A percentile compares a stretch with the other conserved stretches of the same genome.
These are phyloP conservation scores for Dolichallabes microphthalmus DNA, from an alignment of 2,113 vertebrate genomes.

Conservation along the genomic window DNA sequence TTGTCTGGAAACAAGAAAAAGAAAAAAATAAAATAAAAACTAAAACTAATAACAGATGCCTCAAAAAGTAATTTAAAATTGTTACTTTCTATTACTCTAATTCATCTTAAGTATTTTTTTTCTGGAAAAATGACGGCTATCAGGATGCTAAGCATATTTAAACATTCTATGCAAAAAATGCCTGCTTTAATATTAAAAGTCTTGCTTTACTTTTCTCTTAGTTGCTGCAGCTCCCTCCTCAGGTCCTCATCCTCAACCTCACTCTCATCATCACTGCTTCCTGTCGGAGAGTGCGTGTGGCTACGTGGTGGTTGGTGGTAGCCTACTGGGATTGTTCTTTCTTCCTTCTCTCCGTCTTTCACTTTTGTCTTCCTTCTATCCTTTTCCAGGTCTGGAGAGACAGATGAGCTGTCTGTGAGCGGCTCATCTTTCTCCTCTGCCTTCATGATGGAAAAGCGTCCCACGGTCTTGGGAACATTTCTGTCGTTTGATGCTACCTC, in stretches of 20 bases:
- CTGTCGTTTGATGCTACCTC: conserved; percentile 47
- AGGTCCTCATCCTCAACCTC: conserved; percentile 86
- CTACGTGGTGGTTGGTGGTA: conserved; percentile 55
- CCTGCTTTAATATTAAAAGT: neutral
- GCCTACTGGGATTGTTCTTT: conserved; percentile 62
- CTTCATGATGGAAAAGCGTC: conserved; percentile 75
- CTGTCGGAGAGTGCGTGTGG: conserved; percentile 79
- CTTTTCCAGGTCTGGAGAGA: conserved; percentile 65
- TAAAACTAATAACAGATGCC: neutral
- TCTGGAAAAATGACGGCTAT: neutral
- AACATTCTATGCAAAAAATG: neutral
- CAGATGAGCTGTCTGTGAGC: conserved; percentile 67
- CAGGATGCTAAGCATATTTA: neutral
- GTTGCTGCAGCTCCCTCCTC: conserved; percentile 79
- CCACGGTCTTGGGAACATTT: conserved; percentile 68
- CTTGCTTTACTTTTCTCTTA: conserved; percentile 82
- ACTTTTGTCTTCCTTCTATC: conserved; percentile 66
- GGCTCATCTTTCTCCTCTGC: conserved; percentile 64
- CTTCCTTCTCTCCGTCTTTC: conserved; percentile 67
- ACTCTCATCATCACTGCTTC: conserved; percentile 84
- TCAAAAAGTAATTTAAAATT: neutral
- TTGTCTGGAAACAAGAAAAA: neutral
- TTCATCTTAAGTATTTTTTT: too few relatives aligned
- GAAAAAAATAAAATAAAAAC: neutral
- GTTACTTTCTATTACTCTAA: neutral